Evolutionary conservation across 1,140 invertebrate genomes (phyloP).

Genomic region (Gonatopus flavifemur): DNA sequence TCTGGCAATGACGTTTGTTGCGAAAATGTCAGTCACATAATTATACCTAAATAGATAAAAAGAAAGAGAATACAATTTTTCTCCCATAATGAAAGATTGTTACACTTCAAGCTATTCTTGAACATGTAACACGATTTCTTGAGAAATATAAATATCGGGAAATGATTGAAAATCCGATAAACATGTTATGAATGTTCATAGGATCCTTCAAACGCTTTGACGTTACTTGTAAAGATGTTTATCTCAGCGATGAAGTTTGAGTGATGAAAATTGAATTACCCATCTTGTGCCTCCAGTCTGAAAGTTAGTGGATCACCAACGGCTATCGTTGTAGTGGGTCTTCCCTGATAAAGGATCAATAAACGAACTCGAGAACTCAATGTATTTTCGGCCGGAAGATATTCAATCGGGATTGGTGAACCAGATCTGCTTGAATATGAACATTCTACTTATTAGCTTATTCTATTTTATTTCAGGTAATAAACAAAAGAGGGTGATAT

Average conservation of each 20-base stretch:
- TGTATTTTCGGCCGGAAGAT: conserved; percentile 86
- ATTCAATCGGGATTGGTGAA: conserved; percentile 88
- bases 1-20: conserved; percentile 89
- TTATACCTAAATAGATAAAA: conserved; percentile 65
- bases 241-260: background rate
- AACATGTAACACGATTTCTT: background rate
- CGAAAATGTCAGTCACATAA: conserved; percentile 87
- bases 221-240: background rate
- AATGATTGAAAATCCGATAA: background rate
- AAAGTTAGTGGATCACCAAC: conserved; percentile 93
- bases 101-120: background rate
- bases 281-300: conserved; percentile 84
- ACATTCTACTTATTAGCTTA: too few relatives aligned
- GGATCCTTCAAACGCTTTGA: background rate
- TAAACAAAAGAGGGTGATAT: too few relatives aligned
- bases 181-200: background rate
- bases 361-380: conserved; percentile 83
- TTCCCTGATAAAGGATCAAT: conserved; percentile 83
- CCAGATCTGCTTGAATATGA: conserved; percentile 67
- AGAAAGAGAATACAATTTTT: too few relatives aligned
- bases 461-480: too few relatives aligned
- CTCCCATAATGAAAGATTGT: background rate
- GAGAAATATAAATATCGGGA: background rate
- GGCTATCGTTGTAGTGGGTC: conserved; percentile 89
- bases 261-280: conserved; percentile 39